phyloP scores from a whole-genome alignment of 2,797 vertebrate genomes.

The Psittacula derbiana region DNA sequence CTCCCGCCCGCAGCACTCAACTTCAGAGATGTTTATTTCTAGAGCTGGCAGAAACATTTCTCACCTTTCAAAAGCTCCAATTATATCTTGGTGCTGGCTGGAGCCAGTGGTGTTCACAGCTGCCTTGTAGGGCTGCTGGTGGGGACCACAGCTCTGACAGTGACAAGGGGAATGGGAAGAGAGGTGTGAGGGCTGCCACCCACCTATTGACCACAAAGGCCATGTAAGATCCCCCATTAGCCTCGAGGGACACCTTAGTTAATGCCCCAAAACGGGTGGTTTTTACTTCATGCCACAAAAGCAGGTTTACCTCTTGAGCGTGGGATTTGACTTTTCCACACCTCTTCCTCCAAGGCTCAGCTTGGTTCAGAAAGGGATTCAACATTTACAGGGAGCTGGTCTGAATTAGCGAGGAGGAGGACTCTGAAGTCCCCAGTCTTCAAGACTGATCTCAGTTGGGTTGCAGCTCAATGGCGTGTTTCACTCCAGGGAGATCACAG shows the following conservation, averaged over 20 bases:
- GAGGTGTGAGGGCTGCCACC: background rate
- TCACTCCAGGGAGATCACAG: background rate
- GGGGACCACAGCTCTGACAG: background rate
- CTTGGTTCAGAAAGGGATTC: background rate
- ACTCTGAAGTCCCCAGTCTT: background rate
- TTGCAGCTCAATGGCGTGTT: accelerated
- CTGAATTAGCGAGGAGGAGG: background rate
- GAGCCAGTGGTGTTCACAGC: background rate
- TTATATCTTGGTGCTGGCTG: conserved; percentile 24
- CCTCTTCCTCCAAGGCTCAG: background rate
- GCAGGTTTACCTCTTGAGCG: background rate
- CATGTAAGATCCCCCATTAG: background rate
- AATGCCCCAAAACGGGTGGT: background rate
- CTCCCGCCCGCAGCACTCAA: background rate
- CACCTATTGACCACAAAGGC: background rate
- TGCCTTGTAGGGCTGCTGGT: background rate
- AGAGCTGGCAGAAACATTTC: conserved; percentile 14
- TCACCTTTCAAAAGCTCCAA: conserved; percentile 47
- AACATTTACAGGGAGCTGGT: background rate
- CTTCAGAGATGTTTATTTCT: conserved; percentile 51
- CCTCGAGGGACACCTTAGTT: background rate
- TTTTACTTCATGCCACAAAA: background rate
- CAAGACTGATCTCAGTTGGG: background rate
- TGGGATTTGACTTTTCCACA: background rate
- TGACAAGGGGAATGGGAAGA: accelerated